Evolutionary conservation across 2,888 invertebrate species (phyloP).

Genomic region (Lysandra coridon): DNA sequence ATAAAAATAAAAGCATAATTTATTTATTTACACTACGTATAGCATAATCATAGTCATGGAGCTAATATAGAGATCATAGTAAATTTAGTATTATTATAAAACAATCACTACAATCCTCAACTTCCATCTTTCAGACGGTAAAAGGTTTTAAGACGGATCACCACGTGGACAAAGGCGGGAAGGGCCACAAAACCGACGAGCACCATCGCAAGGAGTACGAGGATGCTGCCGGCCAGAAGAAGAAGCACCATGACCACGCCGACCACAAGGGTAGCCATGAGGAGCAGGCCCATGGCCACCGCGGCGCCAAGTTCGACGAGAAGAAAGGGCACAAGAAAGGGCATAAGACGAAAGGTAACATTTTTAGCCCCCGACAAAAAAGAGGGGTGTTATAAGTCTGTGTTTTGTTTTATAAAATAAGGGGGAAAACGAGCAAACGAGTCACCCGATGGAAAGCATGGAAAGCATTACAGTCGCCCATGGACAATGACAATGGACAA

Average conservation of each 20-base stretch:
- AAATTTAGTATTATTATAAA: background rate
- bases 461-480: too few species aligned
- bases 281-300: constrained; percentile 84
- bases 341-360: constrained; percentile 84
- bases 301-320: constrained; percentile 85
- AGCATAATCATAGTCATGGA: too few species aligned
- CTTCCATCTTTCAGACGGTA: constrained; percentile 57
- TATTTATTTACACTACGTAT: too few species aligned
- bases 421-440: too few species aligned
- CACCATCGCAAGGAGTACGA: constrained; percentile 81
- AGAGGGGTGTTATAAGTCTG: too few species aligned
- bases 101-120: background rate
- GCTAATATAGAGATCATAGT: too few species aligned
- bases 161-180: constrained; percentile 80
- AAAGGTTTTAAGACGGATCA: constrained; percentile 82
- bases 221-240: constrained; percentile 82
- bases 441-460: too few species aligned
- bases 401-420: too few species aligned
- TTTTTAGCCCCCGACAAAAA: too few species aligned
- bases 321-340: constrained; percentile 89
- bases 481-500: too few species aligned
- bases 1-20: too few species aligned
- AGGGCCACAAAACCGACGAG: constrained; percentile 81
- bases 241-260: constrained; percentile 83
- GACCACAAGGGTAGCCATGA: constrained; percentile 83